A percentile compares a stretch with the other conserved stretches of the same genome.
Evolutionary conservation across 1,140 invertebrate species (phyloP).

Genomic region (Lethocerus indicus): DNA sequence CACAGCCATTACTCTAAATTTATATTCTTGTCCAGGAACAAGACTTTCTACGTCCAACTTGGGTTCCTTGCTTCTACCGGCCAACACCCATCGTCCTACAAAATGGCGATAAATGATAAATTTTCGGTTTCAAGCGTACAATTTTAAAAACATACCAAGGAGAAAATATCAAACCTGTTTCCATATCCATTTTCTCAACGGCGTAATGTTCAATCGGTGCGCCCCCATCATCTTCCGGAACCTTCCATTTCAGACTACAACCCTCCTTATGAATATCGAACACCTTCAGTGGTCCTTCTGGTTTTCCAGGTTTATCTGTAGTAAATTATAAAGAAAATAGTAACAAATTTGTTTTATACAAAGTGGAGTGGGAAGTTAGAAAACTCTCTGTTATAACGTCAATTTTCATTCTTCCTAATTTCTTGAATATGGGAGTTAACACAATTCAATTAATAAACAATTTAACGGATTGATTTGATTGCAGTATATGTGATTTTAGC

Average conservation of each 20-base stretch:
- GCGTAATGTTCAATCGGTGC: conserved; percentile 79
- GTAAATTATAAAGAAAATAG: background rate
- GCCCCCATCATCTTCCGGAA: conserved; percentile 81
- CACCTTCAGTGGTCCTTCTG: conserved; percentile 81
- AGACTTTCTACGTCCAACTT: conserved; percentile 70
- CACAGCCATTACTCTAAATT: conserved; percentile 89
- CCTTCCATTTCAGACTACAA: conserved; percentile 85
- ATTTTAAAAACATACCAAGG: background rate
- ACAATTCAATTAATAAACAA: too few species aligned
- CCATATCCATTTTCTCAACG: conserved; percentile 79
- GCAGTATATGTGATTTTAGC: too few species aligned
- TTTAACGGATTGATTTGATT: too few species aligned
- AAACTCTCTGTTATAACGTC: too few species aligned
- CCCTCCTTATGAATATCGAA: conserved; percentile 87
- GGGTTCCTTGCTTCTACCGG: conserved; percentile 59
- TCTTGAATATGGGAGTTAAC: too few species aligned
- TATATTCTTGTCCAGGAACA: conserved; percentile 85
- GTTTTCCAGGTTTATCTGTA: conserved; percentile 65
- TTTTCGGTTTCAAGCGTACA: background rate
- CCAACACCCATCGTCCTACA: conserved; percentile 59
- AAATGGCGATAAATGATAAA: background rate
- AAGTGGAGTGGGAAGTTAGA: too few species aligned
- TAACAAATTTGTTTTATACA: too few species aligned
- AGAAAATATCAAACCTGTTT: conserved; percentile 33
- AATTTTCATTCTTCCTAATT: too few species aligned